Evolutionary conservation across 2,888 invertebrate genomes (phyloP), one percentile per base, ranked within the genome.

Genomic region (Sinopyrophorus schimmeli): DNA sequence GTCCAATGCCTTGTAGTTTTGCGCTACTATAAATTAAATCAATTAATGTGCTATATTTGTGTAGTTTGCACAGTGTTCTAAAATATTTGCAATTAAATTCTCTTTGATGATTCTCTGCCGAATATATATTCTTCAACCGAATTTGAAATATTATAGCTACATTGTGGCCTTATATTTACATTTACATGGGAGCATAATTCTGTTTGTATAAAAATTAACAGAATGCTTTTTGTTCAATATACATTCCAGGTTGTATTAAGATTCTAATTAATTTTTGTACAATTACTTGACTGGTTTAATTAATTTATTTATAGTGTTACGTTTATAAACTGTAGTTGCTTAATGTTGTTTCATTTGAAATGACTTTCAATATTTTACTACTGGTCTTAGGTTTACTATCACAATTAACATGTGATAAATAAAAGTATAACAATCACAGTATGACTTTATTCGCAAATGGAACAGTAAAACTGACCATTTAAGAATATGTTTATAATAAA

Each of bases 381-480:
- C 37, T 31, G 47, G 38, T 47, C 32, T 32, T 47, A 47, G 47
- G 47, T 47, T 39, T 47, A 34, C 17, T 9, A 11, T 9, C 16
- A 35, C 10, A 23, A 44, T 37, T 37, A 44, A 44, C 31, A 32
- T 47, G 47, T 47, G 47, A 47, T 47, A 47, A 47, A 40, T 40
- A 40, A 40, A 40, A n/a, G n/a, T n/a, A n/a, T n/a, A n/a, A n/a
- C n/a, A n/a, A n/a, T n/a, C n/a, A n/a, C n/a, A n/a, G n/a, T n/a
- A n/a, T n/a, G n/a, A n/a, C n/a, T n/a, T n/a, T n/a, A n/a, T n/a
- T n/a, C n/a, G n/a, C n/a, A n/a, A n/a, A n/a, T n/a, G n/a, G n/a
- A n/a, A n/a, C n/a, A n/a, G n/a, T n/a, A n/a, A n/a, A n/a, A n/a
- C n/a, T n/a, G n/a, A n/a, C n/a, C n/a, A n/a, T n/a, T n/a, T n/a